A percentile compares a stretch with the other conserved stretches of the same genome.
Conservation (phyloP, 2,888 invertebrate species). For the Nematopogon swammerdamellus region DNA sequence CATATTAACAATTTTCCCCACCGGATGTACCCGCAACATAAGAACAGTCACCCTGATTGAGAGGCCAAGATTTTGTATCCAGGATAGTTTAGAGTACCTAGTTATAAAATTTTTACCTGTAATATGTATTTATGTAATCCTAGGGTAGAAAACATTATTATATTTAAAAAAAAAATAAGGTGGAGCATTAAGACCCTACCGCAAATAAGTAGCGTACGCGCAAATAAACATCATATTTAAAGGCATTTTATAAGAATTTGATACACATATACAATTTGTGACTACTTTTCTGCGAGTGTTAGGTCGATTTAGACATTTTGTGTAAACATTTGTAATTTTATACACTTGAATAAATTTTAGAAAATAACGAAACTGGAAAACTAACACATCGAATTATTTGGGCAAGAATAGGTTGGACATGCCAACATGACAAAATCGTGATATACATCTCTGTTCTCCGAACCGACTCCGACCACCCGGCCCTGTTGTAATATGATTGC, state of each 20-base stretch:
- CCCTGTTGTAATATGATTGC: too few species aligned
- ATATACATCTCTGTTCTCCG: not conserved
- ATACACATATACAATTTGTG: not conserved
- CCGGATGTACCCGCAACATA: too few species aligned
- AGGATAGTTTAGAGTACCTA: not conserved
- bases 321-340: not conserved
- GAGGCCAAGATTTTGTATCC: too few species aligned
- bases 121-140: not conserved
- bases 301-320: not conserved
- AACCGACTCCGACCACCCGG: not conserved
- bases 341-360: not conserved
- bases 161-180: not conserved
- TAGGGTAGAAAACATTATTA: slow-evolving; percentile 5
- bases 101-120: not conserved
- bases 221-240: not conserved
- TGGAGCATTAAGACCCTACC: not conserved
- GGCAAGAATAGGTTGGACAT: not conserved
- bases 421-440: not conserved
- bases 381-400: not conserved
- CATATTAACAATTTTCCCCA: too few species aligned
- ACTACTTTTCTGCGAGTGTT: not conserved
- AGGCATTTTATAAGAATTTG: not conserved
- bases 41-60: too few species aligned
- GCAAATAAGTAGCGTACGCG: not conserved
- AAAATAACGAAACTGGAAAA: not conserved